Evolutionary conservation across 2,888 invertebrate genomes (phyloP), one percentile per base, ranked within the genome.

Genomic region (Nasonia oneida): DNA sequence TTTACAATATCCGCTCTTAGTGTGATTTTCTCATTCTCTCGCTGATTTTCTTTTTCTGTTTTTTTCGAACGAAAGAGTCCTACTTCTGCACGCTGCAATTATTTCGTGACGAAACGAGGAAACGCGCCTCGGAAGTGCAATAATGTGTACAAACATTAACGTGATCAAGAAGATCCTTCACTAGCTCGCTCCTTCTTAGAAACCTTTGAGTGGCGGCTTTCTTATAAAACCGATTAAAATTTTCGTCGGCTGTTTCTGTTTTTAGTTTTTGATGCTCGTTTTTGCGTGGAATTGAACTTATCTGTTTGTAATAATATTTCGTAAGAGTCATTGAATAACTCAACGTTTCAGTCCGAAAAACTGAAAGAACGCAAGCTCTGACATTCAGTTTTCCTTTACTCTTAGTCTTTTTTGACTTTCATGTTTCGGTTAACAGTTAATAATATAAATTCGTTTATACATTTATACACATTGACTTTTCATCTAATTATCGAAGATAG

Each of bases 71-170:
- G 5, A 29, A 64, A 33, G 33, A 18, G 8, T n/a, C 18, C 14
- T 64, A 23, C 3, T 29, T 67, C 29, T 67, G 33, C 33, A 33
- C 3, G 33, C 0, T 67, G 67, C 33, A 67, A 33, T 67, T n/a
- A 14, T 14, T 61, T 67, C 67, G n/a, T 50, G 29, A 79, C 50
- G 5, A 67, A 79, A 79, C 67, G 10, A 67, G 47, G 47, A 23
- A 79, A 79, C 18, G 29, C n/a, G n/a, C 57, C n/a, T n/a, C 57
- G 57, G 29, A 29, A 47, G 64, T 29, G 47, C 64, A 67, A 67
- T 78, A 18, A 33, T 67, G 29, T 79, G 42, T 57, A 67, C 78
- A 79, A 79, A 67, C 78, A 77, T 64, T 77, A 79, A 47, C 39
- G 39, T 77, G 14, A 79, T 79, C 33, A 67, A 23, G 23, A 33